A percentile compares a stretch with the other conserved stretches of the same genome.
Conservation (phyloP, 2,797 vertebrate species). For the Siniperca undulata region DNA sequence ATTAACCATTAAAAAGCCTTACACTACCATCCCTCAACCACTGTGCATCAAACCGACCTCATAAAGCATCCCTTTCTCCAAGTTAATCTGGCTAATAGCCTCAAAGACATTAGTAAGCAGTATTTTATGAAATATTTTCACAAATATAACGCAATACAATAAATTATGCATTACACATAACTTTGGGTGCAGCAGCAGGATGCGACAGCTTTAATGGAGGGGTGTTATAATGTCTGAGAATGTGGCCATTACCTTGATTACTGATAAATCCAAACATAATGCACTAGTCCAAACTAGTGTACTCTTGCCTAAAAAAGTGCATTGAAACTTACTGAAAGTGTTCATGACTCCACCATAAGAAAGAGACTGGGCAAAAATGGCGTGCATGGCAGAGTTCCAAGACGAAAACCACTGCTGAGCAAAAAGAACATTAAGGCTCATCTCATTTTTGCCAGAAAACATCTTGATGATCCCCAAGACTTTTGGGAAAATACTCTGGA, state of each 20-base stretch:
- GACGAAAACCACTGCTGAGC: too few relatives aligned
- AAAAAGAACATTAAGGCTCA: too few relatives aligned
- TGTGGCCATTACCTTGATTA: slow-evolving; percentile 47
- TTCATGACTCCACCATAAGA: too few relatives aligned
- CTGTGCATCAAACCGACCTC: slow-evolving; percentile 27
- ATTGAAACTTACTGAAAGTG: neutral
- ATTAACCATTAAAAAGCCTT: slow-evolving; percentile 58
- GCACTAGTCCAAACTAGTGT: slow-evolving; percentile 24
- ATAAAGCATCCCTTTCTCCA: slow-evolving; percentile 22
- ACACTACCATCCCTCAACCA: slow-evolving; percentile 44
- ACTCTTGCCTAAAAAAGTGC: slow-evolving; percentile 4
- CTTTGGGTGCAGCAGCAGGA: slow-evolving; percentile 22
- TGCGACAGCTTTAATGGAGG: slow-evolving; percentile 41
- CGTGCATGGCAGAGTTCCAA: too few relatives aligned
- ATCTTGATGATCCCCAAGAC: too few relatives aligned
- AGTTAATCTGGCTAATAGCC: slow-evolving; percentile 56
- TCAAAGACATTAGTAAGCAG: slow-evolving; percentile 43
- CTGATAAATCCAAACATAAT: slow-evolving; percentile 35
- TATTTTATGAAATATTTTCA: slow-evolving; percentile 45
- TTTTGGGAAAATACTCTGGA: too few relatives aligned
- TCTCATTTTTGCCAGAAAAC: too few relatives aligned
- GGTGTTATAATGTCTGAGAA: slow-evolving; percentile 33
- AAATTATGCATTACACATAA: slow-evolving; percentile 35
- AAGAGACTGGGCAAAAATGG: too few relatives aligned
- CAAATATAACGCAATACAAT: slow-evolving; percentile 37